Percentiles rank a stretch among this genome's conserved stretches.
Conservation (phyloP, 2,888 invertebrate genomes). For the Trichopria drosophilae region DNA sequence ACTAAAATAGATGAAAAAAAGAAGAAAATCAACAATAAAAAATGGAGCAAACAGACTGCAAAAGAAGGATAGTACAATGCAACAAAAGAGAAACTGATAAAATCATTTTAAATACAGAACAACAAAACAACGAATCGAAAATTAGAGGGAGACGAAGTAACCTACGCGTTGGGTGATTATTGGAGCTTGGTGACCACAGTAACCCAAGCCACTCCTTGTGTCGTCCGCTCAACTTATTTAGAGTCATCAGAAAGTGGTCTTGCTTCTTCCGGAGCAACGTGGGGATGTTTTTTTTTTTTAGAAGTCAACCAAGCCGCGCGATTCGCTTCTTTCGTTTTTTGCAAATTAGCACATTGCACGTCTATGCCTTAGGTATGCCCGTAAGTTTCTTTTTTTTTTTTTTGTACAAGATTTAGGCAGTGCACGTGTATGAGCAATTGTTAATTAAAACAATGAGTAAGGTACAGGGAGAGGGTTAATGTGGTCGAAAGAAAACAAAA, state of each 20-base stretch:
- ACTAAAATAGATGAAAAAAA: slow-evolving; percentile 21
- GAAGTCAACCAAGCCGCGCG: slow-evolving; percentile 3
- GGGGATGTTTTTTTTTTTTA: neutral
- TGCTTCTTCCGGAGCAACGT: neutral
- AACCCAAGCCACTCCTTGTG: slow-evolving; percentile 55
- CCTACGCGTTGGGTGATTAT: slow-evolving; percentile 39
- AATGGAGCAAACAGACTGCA: slow-evolving; percentile 37
- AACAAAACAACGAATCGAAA: slow-evolving; percentile 18
- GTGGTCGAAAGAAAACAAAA: slow-evolving; percentile 55
- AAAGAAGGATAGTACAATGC: slow-evolving; percentile 37
- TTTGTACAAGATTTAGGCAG: slow-evolving; percentile 35
- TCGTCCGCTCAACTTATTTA: slow-evolving; percentile 39
- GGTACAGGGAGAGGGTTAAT: slow-evolving; percentile 56
- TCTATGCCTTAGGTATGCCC: slow-evolving; percentile 27
- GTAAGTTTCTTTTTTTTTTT: slow-evolving; percentile 6
- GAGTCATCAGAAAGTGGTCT: slow-evolving; percentile 7
- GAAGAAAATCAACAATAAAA: slow-evolving; percentile 26
- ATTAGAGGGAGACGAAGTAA: slow-evolving; percentile 19
- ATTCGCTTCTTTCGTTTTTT: slow-evolving; percentile 2
- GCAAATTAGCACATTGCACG: slow-evolving; percentile 35
- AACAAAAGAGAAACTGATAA: slow-evolving; percentile 29
- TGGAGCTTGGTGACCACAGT: slow-evolving; percentile 58
- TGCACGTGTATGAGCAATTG: slow-evolving; percentile 51
- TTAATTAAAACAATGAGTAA: slow-evolving; percentile 50
- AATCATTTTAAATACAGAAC: slow-evolving; percentile 10